Conservation (phyloP, 2,888 invertebrate species). For the Scaptomyza polygonia region DNA sequence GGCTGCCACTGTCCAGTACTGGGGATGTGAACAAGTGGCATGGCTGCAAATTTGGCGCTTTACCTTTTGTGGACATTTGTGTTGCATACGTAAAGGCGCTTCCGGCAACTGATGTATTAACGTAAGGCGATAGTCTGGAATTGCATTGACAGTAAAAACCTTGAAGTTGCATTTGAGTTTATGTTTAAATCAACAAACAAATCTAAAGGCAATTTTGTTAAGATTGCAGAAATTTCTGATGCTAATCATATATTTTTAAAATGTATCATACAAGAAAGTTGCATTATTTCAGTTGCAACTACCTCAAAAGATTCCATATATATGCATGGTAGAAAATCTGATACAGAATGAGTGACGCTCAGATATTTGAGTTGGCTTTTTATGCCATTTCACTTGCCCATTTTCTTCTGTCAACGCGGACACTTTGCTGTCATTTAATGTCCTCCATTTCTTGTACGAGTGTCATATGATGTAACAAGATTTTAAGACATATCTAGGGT, state of each 20-base stretch:
- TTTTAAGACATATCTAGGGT: background rate
- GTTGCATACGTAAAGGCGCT: slow-evolving; percentile 50
- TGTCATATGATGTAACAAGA: background rate
- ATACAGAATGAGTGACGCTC: background rate
- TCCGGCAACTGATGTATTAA: slow-evolving; percentile 24
- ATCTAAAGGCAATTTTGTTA: too few relatives aligned
- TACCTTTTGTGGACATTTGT: slow-evolving; percentile 56
- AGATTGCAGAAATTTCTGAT: too few relatives aligned
- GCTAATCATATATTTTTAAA: too few relatives aligned
- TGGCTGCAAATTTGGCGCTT: slow-evolving; percentile 57
- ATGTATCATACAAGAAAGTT: too few relatives aligned
- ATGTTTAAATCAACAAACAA: background rate
- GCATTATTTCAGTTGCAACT: too few relatives aligned
- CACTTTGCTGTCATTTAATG: background rate
- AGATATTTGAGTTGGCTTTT: background rate
- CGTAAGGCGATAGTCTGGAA: slow-evolving; percentile 8
- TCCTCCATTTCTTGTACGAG: background rate
- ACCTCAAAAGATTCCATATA: too few relatives aligned
- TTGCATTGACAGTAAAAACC: slow-evolving; percentile 6
- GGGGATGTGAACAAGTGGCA: slow-evolving; percentile 29
- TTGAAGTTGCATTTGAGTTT: background rate
- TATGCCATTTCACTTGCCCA: background rate
- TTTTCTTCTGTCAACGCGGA: background rate
- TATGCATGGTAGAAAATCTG: too few relatives aligned
- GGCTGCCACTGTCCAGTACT: slow-evolving; percentile 1